phyloP scores from a whole-genome alignment of 2,888 invertebrate species.

The Apocheima hispidaria region DNA sequence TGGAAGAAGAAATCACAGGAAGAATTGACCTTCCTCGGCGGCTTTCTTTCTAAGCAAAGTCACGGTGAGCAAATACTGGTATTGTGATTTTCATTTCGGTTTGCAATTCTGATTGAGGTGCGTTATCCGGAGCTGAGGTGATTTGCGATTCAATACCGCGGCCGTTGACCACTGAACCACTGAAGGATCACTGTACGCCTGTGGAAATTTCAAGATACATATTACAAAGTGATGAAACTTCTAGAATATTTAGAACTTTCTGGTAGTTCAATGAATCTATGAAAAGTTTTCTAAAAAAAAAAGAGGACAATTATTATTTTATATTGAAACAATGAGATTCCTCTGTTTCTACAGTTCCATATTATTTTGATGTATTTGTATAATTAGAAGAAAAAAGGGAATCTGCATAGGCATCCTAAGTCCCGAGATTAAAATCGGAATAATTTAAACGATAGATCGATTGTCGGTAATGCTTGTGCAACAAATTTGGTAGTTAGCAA shows the following conservation, averaged over 20 bases:
- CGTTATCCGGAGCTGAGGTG: slow-evolving; percentile 12
- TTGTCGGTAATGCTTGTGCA: background rate
- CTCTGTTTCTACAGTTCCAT: too few relatives aligned
- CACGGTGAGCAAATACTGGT: slow-evolving; percentile 13
- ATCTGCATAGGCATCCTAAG: background rate
- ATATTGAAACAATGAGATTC: too few relatives aligned
- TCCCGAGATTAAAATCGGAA: background rate
- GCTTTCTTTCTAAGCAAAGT: slow-evolving; percentile 14
- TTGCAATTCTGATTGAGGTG: slow-evolving; percentile 32
- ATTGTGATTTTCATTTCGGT: slow-evolving; percentile 21
- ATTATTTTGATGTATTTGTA: too few relatives aligned
- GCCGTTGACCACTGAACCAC: slow-evolving; percentile 11
- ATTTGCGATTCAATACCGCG: slow-evolving; percentile 32
- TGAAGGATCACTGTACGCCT: slow-evolving; percentile 18
- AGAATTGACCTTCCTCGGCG: background rate
- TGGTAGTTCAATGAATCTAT: background rate
- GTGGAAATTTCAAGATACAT: slow-evolving; percentile 3
- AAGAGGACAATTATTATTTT: too few relatives aligned
- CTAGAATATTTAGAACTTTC: background rate
- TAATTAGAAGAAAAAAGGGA: too few relatives aligned
- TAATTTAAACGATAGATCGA: background rate
- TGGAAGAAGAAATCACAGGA: background rate
- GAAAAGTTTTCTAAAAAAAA: background rate
- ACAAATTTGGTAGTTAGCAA: too few relatives aligned
- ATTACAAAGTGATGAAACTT: background rate